Evolutionary conservation across 2,113 vertebrate genomes (phyloP).

Genomic region (Macaca fascicularis): DNA sequence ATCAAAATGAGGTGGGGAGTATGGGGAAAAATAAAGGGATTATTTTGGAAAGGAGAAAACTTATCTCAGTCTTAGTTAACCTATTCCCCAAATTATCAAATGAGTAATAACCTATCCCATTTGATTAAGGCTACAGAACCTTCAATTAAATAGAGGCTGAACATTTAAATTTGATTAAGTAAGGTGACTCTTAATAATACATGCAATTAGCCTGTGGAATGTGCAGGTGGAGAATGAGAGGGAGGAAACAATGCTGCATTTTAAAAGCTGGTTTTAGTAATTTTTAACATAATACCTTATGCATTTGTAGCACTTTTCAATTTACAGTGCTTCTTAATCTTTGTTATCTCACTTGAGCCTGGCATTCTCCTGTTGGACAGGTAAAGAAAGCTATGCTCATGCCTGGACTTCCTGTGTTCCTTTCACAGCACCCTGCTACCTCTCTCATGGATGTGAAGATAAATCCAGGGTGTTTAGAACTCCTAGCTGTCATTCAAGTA

Average conservation of each 20-base stretch:
- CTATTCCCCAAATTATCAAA: conserved; percentile 40
- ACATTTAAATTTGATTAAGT: conserved; percentile 66
- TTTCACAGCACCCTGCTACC: not conserved
- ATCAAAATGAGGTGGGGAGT: not conserved
- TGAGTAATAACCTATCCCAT: conserved; percentile 52
- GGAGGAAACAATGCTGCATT: conserved; percentile 52
- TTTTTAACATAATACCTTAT: conserved; percentile 58
- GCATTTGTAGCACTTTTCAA: not conserved
- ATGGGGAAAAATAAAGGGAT: not conserved
- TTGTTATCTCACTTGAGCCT: not conserved
- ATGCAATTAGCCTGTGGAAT: conserved; percentile 69
- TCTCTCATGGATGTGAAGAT: not conserved
- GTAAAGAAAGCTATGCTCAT: not conserved
- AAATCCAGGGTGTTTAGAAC: not conserved
- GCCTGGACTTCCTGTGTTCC: not conserved
- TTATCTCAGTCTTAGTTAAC: conserved; percentile 38
- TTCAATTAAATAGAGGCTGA: conserved; percentile 62
- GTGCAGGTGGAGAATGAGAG: conserved; percentile 69
- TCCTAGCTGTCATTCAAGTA: not conserved
- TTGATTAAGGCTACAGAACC: conserved; percentile 26
- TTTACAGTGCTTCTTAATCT: conserved; percentile 5
- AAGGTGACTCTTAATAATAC: conserved; percentile 61
- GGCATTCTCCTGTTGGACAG: not conserved
- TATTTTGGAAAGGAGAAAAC: conserved; percentile 47
- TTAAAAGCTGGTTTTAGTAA: conserved; percentile 75